Evolutionary conservation across 2,113 vertebrate species (phyloP).

Genomic region (Chloropsis hardwickii): DNA sequence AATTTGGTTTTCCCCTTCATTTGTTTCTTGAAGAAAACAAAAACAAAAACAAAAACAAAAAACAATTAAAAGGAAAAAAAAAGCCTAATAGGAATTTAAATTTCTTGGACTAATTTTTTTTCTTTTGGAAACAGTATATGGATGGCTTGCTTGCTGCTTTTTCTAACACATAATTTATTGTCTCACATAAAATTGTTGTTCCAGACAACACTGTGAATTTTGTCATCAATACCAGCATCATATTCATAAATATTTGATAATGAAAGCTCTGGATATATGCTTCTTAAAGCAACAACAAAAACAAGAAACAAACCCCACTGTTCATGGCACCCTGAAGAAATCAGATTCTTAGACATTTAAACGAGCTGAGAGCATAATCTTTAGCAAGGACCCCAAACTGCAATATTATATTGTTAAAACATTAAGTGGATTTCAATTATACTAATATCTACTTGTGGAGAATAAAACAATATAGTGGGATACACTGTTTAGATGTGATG

Average conservation of each 20-base stretch:
- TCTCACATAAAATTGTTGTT: background rate
- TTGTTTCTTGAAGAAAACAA: background rate
- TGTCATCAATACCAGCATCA: background rate
- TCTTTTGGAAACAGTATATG: background rate
- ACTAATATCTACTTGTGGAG: background rate
- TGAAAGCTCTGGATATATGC: background rate
- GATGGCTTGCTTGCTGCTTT: background rate
- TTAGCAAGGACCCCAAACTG: background rate
- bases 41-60: no score
- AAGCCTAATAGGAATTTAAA: no score
- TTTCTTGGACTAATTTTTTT: background rate
- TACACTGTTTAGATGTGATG: background rate
- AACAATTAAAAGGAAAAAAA: no score
- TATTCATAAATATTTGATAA: background rate
- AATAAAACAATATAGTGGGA: background rate
- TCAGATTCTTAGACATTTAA: background rate
- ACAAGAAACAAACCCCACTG: accelerated
- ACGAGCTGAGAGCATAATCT: background rate
- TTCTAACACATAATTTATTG: background rate
- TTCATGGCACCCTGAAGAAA: background rate
- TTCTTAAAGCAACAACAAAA: background rate
- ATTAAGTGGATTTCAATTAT: background rate
- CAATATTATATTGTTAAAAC: background rate
- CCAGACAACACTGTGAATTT: background rate
- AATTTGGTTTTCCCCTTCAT: background rate